Conservation (phyloP, 2,797 vertebrate species). For the Arnoldichthys spilopterus region DNA sequence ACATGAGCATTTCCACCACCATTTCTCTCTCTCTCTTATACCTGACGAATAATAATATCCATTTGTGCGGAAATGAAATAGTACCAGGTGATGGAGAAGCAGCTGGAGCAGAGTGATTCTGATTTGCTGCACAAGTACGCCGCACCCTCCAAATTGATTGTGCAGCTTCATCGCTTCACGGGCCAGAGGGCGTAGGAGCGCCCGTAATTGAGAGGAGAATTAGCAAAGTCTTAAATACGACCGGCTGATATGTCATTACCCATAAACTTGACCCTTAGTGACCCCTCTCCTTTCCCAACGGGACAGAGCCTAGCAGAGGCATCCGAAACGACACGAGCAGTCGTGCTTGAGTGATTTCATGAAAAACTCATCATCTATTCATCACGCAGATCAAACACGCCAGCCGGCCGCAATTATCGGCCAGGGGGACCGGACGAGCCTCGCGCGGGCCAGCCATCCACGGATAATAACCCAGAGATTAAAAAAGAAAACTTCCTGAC, state of each 20-base stretch:
- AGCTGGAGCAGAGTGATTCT: slow-evolving; percentile 58
- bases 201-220: slow-evolving; percentile 91
- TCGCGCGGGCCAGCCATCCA: slow-evolving; percentile 82
- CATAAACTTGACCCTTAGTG: slow-evolving; percentile 93
- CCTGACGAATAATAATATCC: slow-evolving; percentile 4
- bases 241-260: slow-evolving; percentile 96
- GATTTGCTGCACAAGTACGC: slow-evolving; percentile 81
- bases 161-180: slow-evolving; percentile 72
- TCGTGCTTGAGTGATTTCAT: slow-evolving; percentile 95
- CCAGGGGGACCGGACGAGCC: slow-evolving; percentile 89
- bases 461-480: slow-evolving; percentile 88
- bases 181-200: slow-evolving; percentile 77
- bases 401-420: slow-evolving; percentile 90
- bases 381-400: slow-evolving; percentile 99
- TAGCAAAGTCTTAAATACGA: slow-evolving; percentile 93
- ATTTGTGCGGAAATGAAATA: slow-evolving; percentile 28
- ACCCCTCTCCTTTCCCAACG: slow-evolving; percentile 86
- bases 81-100: slow-evolving; percentile 20
- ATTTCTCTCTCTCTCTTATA: neutral
- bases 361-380: slow-evolving; percentile 99
- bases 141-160: slow-evolving; percentile 82
- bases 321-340: slow-evolving; percentile 57
- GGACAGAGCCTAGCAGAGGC: slow-evolving; percentile 75
- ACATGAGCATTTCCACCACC: neutral
- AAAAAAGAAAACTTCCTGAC: slow-evolving; percentile 55